Percentiles rank a stretch among this genome's conserved stretches.
phyloP scores from a whole-genome alignment of 2,797 vertebrate species.

The Manis crassicaudata region DNA sequence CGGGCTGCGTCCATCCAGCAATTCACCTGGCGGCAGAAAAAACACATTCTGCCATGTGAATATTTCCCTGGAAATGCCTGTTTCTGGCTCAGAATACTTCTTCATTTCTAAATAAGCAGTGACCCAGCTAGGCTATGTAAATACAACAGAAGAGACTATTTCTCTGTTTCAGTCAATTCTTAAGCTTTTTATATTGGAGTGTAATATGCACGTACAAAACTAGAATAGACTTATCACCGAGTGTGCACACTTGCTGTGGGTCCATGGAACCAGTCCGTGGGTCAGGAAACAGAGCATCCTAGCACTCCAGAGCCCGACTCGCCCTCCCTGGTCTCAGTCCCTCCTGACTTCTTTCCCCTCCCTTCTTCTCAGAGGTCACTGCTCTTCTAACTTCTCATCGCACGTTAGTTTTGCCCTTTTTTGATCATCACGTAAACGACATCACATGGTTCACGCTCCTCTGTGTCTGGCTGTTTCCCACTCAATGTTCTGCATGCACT shows the following conservation, averaged over 20 bases:
- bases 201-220: too few relatives aligned
- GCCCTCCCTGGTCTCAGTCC: background rate
- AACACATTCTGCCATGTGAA: background rate
- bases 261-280: too few relatives aligned
- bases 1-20: accelerated
- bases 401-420: background rate
- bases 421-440: background rate
- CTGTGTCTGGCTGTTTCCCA: background rate
- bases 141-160: background rate
- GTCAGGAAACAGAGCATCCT: too few relatives aligned
- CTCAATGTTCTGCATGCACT: accelerated
- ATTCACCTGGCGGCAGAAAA: background rate
- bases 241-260: too few relatives aligned
- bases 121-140: background rate
- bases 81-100: background rate
- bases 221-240: background rate
- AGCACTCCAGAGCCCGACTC: background rate
- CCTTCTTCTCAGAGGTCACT: background rate
- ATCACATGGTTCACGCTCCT: background rate
- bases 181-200: background rate
- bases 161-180: background rate
- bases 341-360: background rate
- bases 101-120: background rate
- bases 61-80: background rate
- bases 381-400: background rate